Evolutionary conservation across 2,888 invertebrate genomes (phyloP), one percentile per base, ranked within the genome.

Genomic region (Lydus trimaculatus): DNA sequence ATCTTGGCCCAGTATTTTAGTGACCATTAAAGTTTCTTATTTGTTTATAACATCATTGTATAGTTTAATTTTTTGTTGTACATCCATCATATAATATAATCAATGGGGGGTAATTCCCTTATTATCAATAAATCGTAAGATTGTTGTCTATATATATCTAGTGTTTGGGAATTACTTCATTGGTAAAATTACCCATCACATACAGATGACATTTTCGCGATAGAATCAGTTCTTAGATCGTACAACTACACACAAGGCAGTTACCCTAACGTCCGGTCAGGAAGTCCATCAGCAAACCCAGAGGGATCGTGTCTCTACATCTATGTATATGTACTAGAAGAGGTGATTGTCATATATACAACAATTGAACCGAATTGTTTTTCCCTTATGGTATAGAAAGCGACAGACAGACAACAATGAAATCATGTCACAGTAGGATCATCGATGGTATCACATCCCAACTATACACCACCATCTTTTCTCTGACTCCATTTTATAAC

Each of bases 211-310:
- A 36, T 25, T 28, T 31, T n/a, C 36, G 64, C 43, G 77, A 78
- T 78, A 76, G 68, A 67, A 76, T 77, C 76, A 68, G 66, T 74
- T 75, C 79, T 76, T 77, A 74, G 76, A 73, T 43, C 75, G 72
- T 71, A 81, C n/a, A n/a, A n/a, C 82, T 82, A 82, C 80, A 80
- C 78, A 81, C 75, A 80, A 80, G n/a, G 77, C 78, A 73, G 80
- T 80, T 81, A 81, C 78, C 79, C 74, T 73, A 73, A 74, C 77
- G 76, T 80, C 79, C 81, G 80, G 77, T 13, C 74, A 81, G 84
- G 83, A 84, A 83, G 84, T 83, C 84, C 83, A 83, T 84, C 83
- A 81, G 78, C 66, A 76, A 80, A 80, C 82, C 80, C 78, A 76
- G 75, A 81, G 81, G 82, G 65, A 66, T 48, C 58, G n/a, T 60